phyloP scores from a whole-genome alignment of 1,140 invertebrate genomes.

The Hylyphantes graminicola region DNA sequence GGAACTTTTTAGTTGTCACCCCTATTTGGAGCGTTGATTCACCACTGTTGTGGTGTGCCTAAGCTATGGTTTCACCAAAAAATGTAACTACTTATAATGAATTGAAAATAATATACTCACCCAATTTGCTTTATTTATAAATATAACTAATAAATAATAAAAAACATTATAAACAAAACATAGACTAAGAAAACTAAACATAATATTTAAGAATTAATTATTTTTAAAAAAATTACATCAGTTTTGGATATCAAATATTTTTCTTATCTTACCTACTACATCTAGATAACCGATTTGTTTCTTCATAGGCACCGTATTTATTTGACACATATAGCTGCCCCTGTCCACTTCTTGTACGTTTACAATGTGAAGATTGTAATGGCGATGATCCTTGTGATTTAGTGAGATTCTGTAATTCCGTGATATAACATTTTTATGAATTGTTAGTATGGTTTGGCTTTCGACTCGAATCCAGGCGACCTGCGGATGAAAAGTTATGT shows the following conservation, averaged over 20 bases:
- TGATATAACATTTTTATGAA: conserved; percentile 90
- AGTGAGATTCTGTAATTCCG: conserved; percentile 77
- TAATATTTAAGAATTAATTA: too few species aligned
- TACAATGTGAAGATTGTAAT: conserved; percentile 89
- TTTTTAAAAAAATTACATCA: neutral
- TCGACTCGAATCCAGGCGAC: conserved; percentile 62
- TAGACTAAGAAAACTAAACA: too few species aligned
- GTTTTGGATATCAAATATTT: neutral
- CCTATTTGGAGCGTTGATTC: too few species aligned
- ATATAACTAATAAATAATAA: too few species aligned
- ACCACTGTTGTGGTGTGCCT: too few species aligned
- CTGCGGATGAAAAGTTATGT: conserved; percentile 1
- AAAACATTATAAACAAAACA: too few species aligned
- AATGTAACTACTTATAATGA: too few species aligned
- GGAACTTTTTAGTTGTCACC: too few species aligned
- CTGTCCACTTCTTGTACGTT: conserved; percentile 91
- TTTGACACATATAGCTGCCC: conserved; percentile 82
- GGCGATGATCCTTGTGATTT: conserved; percentile 90
- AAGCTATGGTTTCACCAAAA: too few species aligned
- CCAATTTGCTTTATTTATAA: too few species aligned
- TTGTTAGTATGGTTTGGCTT: conserved; percentile 75
- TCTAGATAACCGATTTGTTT: conserved; percentile 88
- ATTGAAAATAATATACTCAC: too few species aligned
- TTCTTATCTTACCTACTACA: conserved; percentile 78
- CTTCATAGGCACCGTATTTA: conserved; percentile 87